Evolutionary conservation across 2,797 vertebrate species (phyloP), one percentile per base, ranked within the genome.

Genomic region (Corythornis leucogaster): DNA sequence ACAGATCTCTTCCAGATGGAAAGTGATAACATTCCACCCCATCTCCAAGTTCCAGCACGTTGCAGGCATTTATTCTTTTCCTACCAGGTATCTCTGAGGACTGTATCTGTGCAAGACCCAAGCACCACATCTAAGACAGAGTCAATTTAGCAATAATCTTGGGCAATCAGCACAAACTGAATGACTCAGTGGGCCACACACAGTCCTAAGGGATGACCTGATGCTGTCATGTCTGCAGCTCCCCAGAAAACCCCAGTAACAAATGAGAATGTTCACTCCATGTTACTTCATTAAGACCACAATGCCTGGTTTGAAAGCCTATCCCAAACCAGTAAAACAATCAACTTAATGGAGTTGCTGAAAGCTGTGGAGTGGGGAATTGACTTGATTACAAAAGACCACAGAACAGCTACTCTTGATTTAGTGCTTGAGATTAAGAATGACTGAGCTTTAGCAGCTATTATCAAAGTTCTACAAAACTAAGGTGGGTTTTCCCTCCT

Each of bases 151-250:
- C 66, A 85, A 62, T 53, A 12, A 55, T 58, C 67, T 79, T 87
- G 79, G 46, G 83, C 87, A 90, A 55, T 77, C 54, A 62, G 78
- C 54, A 77, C 45, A 55, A 69, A 69, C 1, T 2, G 12, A 79
- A 7, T 93, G 93, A 90, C 46, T 95, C 93, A 71, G 79, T 1
- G 35, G 92, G 86, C 81, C 79, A 89, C 28, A 68, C 14, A 22
- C 35, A 63, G 50, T 71, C 88, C 88, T 66, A 2, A 78, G 92
- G 86, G 86, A 90, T 0, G 1, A 13, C 0, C 7, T 77, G 83
- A 93, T 92, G 94, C 73, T 82, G 93, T 92, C 68, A 94, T 62
- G 92, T 92, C 95, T 96, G 88, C 55, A 71, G 62, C 54, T 64
- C 71, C 58, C 25, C 62, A 55, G 57, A 92, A 89, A 90, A 85